Conservation (phyloP, 2,888 invertebrate genomes). For the Apodemia mormo region DNA sequence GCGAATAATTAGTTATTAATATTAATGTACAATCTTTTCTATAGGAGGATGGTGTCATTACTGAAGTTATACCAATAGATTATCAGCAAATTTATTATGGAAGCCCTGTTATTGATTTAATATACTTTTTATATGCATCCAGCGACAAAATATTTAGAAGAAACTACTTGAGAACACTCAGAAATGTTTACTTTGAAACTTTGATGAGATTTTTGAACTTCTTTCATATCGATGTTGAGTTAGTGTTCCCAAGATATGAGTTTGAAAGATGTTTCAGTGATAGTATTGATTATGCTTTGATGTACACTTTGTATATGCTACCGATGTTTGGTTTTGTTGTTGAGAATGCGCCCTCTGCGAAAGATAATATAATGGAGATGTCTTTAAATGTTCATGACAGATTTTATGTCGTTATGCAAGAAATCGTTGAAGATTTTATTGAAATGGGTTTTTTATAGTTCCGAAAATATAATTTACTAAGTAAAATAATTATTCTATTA, state of each 20-base stretch:
- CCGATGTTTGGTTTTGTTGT: constrained; percentile 43
- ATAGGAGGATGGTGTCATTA: constrained; percentile 47
- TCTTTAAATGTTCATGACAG: constrained; percentile 40
- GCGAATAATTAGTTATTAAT: too few relatives aligned
- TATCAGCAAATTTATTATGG: constrained; percentile 47
- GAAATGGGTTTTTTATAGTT: constrained; percentile 40
- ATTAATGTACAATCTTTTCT: constrained; percentile 1
- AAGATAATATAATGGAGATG: constrained; percentile 38
- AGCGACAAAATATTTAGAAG: constrained; percentile 45
- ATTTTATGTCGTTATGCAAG: constrained; percentile 42
- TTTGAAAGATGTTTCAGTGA: constrained; percentile 47
- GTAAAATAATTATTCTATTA: too few relatives aligned
- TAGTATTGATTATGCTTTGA: constrained; percentile 47
- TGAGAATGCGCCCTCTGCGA: constrained; percentile 42
- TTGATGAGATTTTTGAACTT: constrained; percentile 43
- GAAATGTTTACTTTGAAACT: constrained; percentile 46
- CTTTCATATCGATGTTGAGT: constrained; percentile 44
- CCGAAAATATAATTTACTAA: not conserved
- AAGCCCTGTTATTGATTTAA: constrained; percentile 44
- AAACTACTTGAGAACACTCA: constrained; percentile 45
- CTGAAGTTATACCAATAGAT: constrained; percentile 48
- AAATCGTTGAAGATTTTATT: constrained; percentile 47
- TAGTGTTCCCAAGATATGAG: constrained; percentile 42
- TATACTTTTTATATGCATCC: constrained; percentile 44
- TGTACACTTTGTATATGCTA: constrained; percentile 41